Base-by-base conservation (phyloP, 2,113 vertebrate genomes). In the Paracanthobrama guichenoti region DNA sequence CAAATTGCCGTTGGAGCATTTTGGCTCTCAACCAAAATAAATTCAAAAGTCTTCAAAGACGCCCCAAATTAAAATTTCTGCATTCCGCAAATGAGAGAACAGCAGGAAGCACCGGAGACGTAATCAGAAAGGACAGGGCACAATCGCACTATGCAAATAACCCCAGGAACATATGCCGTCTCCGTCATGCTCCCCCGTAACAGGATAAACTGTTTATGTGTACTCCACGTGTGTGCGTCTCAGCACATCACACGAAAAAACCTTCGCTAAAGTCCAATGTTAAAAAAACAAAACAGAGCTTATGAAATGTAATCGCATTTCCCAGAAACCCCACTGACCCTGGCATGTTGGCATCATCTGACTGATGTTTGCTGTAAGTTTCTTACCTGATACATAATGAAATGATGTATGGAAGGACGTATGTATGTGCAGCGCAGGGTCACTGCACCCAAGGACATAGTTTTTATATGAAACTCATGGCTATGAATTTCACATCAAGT, bases 51-150 rank as follows among this genome's bases (percentile, higher is more conserved):
- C 87, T 87, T 89, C 88, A 90, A 89, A 92, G 88, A 90, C 31
- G 14, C 71, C 76, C 83, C 79, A 91, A 90, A 92, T 91, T 86
- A 89, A 91, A 93, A 91, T 59, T 83, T 84, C 79, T 81, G 62
- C 79, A 8, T 77, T 75, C 69, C 79, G 77, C 87, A 91, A 89
- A 92, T 79, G 89, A 89, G 81, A 69, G 55, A 87, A 89, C 91
- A 90, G 90, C 89, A 88, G 91, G 91, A 90, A 82, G 81, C 87
- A 87, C 86, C 79, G 90, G 89, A 89, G 91, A 92, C 88, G 59
- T 93, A 90, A 94, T 94, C 88, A 90, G 89, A 93, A 87, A 86
- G 86, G 93, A 93, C 91, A 88, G 90, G 91, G 87, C 74, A 72
- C 88, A 87, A 88, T 90, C 24, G 84, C 48, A 79, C 86, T 90